phyloP scores from a whole-genome alignment of 1,140 invertebrate species.

The Drosophila quadrilineata region DNA sequence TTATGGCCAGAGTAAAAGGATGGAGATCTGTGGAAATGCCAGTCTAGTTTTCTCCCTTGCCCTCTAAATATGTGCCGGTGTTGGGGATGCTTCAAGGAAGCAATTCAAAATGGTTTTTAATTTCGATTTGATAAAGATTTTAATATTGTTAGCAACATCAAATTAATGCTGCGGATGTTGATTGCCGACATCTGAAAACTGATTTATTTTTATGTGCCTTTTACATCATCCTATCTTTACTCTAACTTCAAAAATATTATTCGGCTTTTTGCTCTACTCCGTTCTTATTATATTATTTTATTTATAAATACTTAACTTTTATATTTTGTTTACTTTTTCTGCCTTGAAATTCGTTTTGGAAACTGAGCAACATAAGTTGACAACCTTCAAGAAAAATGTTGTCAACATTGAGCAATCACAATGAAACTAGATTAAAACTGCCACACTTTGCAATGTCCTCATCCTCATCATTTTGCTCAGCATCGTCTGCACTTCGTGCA shows the following conservation, averaged over 20 bases:
- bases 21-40: background rate
- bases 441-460: background rate
- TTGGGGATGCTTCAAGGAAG: slow-evolving; percentile 48
- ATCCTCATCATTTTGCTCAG: slow-evolving; percentile 15
- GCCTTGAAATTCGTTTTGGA: no score
- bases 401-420: background rate
- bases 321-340: no score
- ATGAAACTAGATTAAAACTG: background rate
- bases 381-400: background rate
- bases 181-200: slow-evolving; percentile 54
- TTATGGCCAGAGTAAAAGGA: slow-evolving; percentile 57
- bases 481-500: slow-evolving; percentile 21
- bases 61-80: background rate
- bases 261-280: no score
- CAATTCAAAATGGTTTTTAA: slow-evolving; percentile 74
- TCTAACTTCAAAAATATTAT: no score
- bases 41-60: slow-evolving; percentile 18
- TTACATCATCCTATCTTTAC: background rate
- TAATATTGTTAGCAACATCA: slow-evolving; percentile 71
- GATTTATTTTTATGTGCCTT: slow-evolving; percentile 58
- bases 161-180: slow-evolving; percentile 74
- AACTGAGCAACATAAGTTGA: no score
- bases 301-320: no score
- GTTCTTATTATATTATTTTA: no score
- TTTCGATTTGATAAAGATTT: slow-evolving; percentile 78